Evolutionary conservation across 2,888 invertebrate species (phyloP).

Genomic region (Pseudoips prasinana): DNA sequence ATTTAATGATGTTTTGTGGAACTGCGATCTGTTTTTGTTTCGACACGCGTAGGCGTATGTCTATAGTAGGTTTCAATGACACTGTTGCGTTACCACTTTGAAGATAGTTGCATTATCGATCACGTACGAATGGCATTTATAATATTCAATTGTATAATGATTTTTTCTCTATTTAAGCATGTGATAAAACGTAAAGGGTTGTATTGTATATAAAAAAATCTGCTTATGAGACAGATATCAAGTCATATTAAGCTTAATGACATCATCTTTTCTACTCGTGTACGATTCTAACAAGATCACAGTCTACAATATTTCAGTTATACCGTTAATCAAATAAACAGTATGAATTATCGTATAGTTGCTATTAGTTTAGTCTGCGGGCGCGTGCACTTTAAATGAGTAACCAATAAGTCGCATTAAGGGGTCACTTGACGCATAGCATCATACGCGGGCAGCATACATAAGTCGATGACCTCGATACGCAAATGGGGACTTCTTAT

Average conservation of each 20-base stretch:
- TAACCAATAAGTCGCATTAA: slow-evolving; percentile 76
- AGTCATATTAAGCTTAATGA: too few relatives aligned
- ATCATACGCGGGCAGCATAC: slow-evolving; percentile 65
- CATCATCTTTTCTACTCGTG: too few relatives aligned
- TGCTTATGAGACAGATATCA: too few relatives aligned
- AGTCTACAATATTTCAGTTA: too few relatives aligned
- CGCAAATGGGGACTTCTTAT: slow-evolving; percentile 55
- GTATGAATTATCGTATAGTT: too few relatives aligned
- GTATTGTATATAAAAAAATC: too few relatives aligned
- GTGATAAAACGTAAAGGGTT: too few relatives aligned
- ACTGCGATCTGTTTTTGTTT: slow-evolving; percentile 64
- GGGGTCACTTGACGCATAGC: slow-evolving; percentile 74
- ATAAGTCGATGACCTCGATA: slow-evolving; percentile 73
- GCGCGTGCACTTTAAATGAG: slow-evolving; percentile 67
- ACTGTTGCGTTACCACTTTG: slow-evolving; percentile 52
- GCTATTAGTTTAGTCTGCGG: slow-evolving; percentile 42
- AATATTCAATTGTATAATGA: slow-evolving; percentile 29
- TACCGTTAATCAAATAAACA: too few relatives aligned
- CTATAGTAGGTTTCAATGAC: slow-evolving; percentile 57
- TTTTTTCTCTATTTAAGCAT: too few relatives aligned
- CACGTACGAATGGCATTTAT: slow-evolving; percentile 34
- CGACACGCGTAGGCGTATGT: slow-evolving; percentile 52
- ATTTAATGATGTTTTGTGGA: slow-evolving; percentile 79
- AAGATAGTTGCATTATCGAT: slow-evolving; percentile 54
- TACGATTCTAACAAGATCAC: background rate